Percentiles rank a stretch among this genome's conserved stretches.
Evolutionary conservation across 1,140 invertebrate genomes (phyloP).

Genomic region (Mizuhopecten yessoensis): DNA sequence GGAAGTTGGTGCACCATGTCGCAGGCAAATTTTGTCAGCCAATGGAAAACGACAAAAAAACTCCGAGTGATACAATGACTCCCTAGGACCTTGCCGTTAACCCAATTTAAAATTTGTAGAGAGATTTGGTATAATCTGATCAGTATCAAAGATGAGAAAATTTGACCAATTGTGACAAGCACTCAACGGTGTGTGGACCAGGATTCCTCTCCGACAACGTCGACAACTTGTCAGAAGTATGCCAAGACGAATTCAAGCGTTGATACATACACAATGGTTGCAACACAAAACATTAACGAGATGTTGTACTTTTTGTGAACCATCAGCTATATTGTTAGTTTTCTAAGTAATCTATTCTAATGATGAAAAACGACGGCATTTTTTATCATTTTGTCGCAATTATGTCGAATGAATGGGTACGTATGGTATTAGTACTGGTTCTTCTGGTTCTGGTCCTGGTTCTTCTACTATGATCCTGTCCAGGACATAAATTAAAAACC

Average conservation of each 20-base stretch:
- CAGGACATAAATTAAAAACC: too few relatives aligned
- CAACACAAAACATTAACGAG: conserved; percentile 26
- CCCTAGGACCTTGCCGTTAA: not conserved
- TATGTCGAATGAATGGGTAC: too few relatives aligned
- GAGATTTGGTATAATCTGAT: not conserved
- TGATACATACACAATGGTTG: conserved; percentile 5
- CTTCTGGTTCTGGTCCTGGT: too few relatives aligned
- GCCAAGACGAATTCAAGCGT: conserved; percentile 21
- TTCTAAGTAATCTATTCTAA: too few relatives aligned
- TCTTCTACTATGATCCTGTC: too few relatives aligned
- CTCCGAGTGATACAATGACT: not conserved
- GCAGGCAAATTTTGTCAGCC: not conserved
- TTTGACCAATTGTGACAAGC: conserved; percentile 38
- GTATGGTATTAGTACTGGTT: too few relatives aligned
- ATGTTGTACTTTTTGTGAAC: too few relatives aligned
- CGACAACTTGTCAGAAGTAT: conserved; percentile 23
- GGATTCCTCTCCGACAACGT: not conserved
- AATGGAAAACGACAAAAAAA: conserved; percentile 43
- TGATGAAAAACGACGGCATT: too few relatives aligned
- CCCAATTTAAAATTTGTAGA: conserved; percentile 21
- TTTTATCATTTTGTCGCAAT: too few relatives aligned
- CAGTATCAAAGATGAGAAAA: not conserved
- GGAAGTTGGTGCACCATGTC: conserved; percentile 41
- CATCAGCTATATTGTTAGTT: too few relatives aligned
- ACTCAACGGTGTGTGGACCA: not conserved